Base-by-base conservation (phyloP, 2,797 vertebrate genomes). In the Pantherophis vulpinus region DNA sequence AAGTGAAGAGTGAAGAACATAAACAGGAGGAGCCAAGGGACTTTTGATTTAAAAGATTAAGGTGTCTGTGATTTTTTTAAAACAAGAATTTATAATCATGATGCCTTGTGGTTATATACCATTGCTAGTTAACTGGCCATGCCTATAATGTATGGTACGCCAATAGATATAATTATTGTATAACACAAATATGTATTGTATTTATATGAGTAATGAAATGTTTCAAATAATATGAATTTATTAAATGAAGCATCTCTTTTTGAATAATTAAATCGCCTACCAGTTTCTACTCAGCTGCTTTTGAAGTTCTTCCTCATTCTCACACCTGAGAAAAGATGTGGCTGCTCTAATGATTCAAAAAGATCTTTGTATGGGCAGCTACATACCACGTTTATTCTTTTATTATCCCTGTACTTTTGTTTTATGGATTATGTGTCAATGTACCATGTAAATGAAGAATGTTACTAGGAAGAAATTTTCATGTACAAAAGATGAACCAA, bases 1-100 rank as follows among this genome's bases (percentile, higher is more conserved):
- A 96, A 94, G 18, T 95, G 91, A 96, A 92, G 61, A 58, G 91
- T 97, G 88, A 94, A 55, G 14, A 94, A 66, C 14, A 95, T 87
- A 96, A 63, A 6, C 47, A 23, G 4, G 88, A 86, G 79, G 95
- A 97, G 94, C 95, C 95, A 94, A 95, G 93, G 95, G 94, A 95
- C 32, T 91, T 94, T 94, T 95, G 93, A 95, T 91, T 93, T 94
- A 94, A 94, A 96, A 88, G 70, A 7, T 55, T 32, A 95, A 96
- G 88, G 8, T 42, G 18, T 79, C 18, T 4, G 7, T 79, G 8
- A 23, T 79, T 79, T 23, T 42, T 79, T 42, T 3, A 20, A 79
- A 79, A 79, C 9, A 42, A 74, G 16, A 74, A 74, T 23, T 92
- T 94, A 92, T 1, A 66, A 88, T 94, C 25, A 59, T 60, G 0